Base-by-base conservation (phyloP, 2,888 invertebrate species). In the Trissolcus brochymenae region DNA sequence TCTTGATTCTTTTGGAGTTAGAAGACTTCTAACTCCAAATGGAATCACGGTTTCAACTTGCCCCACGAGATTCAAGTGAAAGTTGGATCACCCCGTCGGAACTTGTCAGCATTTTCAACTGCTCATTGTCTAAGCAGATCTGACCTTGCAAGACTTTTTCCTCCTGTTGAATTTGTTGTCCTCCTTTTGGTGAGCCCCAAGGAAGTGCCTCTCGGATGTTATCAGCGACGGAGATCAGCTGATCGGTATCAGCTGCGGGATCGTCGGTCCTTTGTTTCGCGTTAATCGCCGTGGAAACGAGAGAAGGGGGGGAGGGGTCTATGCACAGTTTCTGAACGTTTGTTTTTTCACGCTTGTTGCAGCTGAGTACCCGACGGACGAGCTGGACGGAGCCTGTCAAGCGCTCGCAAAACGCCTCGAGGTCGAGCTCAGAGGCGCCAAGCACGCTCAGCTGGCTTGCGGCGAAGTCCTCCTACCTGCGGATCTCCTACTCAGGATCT, bases 401-500 rank as follows among this genome's bases (percentile, higher is more conserved):
- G 93, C 94, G 83, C 90, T 96, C 87, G 93, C 95, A 61, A 92
- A 92, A 85, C 92, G 94, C 84, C 91, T 96, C 82, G 95, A 96
- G 90, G 91, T 93, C 73, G 95, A 95, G 88, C 90, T 97, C 80
- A 91, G 95, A 76, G 93, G 93, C 80, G 96, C 96, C 51, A 95
- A 96, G 89, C 92, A 93, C 79, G 94, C 93, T 83, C 94, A 95
- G 89, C 90, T 96, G 82, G 93, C 94, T 71, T 94, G 95, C 86
- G 96, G 95, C 19, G 96, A 96, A 90, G 95, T 96, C 68, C 91
- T 96, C 80, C 91, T 97, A 82, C 97, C 97, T 43, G 94, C 94
- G 62, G 95, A 95, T 88, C 92, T 96, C 79, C 92, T 96, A 70
- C 93, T 94, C 80, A 91, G 94, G 81, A 94, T 96, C 77, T 93